These are phyloP conservation scores for Agrochola circellaris DNA, from an alignment of 2,888 invertebrate genomes.

Conservation along the genomic window DNA sequence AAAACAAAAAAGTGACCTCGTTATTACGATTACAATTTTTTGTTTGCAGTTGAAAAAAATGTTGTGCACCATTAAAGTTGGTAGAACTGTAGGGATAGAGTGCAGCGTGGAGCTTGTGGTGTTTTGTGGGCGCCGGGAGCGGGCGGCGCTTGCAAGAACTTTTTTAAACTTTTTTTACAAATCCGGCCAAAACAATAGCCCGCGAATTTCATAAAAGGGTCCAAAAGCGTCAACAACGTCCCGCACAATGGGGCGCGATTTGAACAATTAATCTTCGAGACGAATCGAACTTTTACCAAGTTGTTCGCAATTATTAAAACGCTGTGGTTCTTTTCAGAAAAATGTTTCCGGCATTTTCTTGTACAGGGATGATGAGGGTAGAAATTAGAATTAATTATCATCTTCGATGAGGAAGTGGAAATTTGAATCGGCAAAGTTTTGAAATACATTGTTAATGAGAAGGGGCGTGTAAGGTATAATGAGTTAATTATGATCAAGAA, in stretches of 20 bases:
- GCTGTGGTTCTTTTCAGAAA: constrained; percentile 60
- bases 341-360: constrained; percentile 53
- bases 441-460: constrained; percentile 16
- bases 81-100: constrained; percentile 63
- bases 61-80: constrained; percentile 53
- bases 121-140: constrained; percentile 38
- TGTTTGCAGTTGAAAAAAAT: constrained; percentile 69
- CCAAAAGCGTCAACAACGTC: constrained; percentile 84
- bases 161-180: constrained; percentile 85
- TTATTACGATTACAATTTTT: constrained; percentile 83
- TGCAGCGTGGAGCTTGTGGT: constrained; percentile 53
- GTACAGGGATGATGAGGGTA: constrained; percentile 42
- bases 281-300: constrained; percentile 81
- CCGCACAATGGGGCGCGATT: constrained; percentile 83
- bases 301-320: constrained; percentile 70
- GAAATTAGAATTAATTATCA: constrained; percentile 51
- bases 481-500: background rate
- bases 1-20: constrained; percentile 87
- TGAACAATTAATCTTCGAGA: constrained; percentile 87
- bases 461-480: constrained; percentile 1
- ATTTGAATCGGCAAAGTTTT: constrained; percentile 14
- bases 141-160: constrained; percentile 75
- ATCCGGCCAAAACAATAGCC: constrained; percentile 87
- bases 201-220: constrained; percentile 85
- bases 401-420: constrained; percentile 32